phyloP scores from a whole-genome alignment of 2,888 invertebrate genomes.

The Leptarthrus brevirostris region DNA sequence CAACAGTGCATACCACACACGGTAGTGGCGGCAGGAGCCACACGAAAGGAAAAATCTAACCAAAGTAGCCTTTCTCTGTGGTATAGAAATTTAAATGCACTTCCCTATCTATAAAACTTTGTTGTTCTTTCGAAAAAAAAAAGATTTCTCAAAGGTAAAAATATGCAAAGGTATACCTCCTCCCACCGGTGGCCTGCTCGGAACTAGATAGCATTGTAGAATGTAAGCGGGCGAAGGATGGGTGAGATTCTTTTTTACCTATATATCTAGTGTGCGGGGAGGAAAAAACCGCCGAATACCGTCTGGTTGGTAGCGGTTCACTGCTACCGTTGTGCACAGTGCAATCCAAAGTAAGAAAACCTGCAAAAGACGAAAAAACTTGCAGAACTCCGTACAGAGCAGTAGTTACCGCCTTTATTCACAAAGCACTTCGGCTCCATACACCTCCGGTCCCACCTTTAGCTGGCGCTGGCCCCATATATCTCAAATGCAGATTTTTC shows the following conservation, averaged over 20 bases:
- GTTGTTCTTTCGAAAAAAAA: conserved; percentile 31
- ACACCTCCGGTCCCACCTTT: not conserved
- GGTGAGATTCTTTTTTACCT: not conserved
- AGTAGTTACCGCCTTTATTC: not conserved
- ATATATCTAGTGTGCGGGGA: conserved; percentile 19
- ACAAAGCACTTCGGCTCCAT: not conserved
- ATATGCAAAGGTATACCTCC: conserved; percentile 42
- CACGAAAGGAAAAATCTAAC: conserved; percentile 13
- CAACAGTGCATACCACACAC: not conserved
- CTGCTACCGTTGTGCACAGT: conserved; percentile 34
- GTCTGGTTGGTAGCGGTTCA: conserved; percentile 49
- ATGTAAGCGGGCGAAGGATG: not conserved
- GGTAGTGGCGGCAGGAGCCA: not conserved
- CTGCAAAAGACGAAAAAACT: conserved; percentile 30
- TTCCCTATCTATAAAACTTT: conserved; percentile 48
- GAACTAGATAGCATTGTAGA: not conserved
- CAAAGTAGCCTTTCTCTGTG: conserved; percentile 41
- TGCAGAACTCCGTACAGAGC: not conserved
- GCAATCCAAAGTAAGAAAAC: conserved; percentile 32
- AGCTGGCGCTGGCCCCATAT: conserved; percentile 33
- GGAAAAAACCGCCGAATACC: conserved; percentile 47
- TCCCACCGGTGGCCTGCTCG: not conserved
- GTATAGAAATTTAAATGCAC: conserved; percentile 48
- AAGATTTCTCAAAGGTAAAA: conserved; percentile 47
- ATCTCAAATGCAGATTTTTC: conserved; percentile 50